Evolutionary conservation across 1,140 invertebrate species (phyloP).

Genomic region (Sminthurides bifidus): DNA sequence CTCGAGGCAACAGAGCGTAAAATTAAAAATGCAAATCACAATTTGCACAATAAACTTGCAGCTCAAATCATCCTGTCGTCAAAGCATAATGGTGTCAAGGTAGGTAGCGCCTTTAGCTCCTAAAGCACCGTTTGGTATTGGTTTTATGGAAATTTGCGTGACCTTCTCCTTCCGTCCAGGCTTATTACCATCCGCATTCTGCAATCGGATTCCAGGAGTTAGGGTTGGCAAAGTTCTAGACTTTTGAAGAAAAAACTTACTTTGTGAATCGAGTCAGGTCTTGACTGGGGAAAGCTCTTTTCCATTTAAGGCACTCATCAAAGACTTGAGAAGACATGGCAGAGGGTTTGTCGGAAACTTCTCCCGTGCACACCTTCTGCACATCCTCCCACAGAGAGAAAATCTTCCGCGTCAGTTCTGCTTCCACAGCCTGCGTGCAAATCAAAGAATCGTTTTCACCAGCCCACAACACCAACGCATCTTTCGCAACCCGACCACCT

Average conservation of each 20-base stretch:
- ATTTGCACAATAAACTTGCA: no score
- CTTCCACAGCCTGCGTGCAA: slow-evolving; percentile 21
- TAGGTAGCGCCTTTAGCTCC: no score
- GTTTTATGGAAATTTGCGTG: no score
- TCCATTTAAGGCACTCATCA: slow-evolving; percentile 25
- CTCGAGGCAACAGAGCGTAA: no score
- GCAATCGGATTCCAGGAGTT: background rate
- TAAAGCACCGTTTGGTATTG: no score
- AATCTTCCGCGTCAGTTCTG: slow-evolving; percentile 21
- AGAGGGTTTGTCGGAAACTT: slow-evolving; percentile 7
- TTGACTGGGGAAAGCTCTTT: slow-evolving; percentile 21
- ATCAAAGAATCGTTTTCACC: no score
- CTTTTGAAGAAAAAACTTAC: no score
- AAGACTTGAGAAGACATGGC: slow-evolving; percentile 13
- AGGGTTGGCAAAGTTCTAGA: background rate
- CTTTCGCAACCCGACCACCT: no score
- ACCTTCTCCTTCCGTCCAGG: background rate
- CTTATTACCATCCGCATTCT: background rate
- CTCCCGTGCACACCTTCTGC: slow-evolving; percentile 14
- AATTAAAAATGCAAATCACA: no score
- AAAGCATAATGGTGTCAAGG: no score
- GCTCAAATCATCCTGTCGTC: no score
- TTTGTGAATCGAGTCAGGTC: slow-evolving; percentile 15
- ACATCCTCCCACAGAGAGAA: slow-evolving; percentile 22
- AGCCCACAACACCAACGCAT: no score